Evolutionary conservation across 2,888 invertebrate genomes (phyloP), one percentile per base, ranked within the genome.

Genomic region (Nesidiocoris tenuis): DNA sequence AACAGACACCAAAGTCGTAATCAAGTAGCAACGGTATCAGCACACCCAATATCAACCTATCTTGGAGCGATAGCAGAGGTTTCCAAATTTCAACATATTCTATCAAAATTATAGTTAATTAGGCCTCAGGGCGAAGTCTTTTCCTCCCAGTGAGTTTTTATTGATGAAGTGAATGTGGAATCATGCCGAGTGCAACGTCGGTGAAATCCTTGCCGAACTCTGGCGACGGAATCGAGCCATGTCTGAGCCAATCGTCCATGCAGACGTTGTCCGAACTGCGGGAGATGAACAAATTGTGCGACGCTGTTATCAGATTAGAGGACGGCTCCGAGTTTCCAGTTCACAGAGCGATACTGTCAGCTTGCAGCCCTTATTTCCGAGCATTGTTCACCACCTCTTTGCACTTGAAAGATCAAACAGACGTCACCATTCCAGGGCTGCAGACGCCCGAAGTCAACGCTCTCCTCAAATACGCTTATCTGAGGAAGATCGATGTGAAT

Each of bases 321-420:
- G 95, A 95, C 83, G 93, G 92, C 77, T 89, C 90, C 71, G 86
- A 88, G 78, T 94, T 94, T 82, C 91, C 91, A 56, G 92, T 96
- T 72, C 96, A 96, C 84, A 89, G 94, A 79, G 90, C 92, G 76
- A 91, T 95, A 80, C 87, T 95, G 81, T 92, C 93, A 78, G 91
- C 95, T 75, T 94, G 94, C 85, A 96, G 96, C 82, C 90, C 92
- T 57, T 96, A 95, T 85, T 96, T 23, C 83, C 91, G 94, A 84
- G 91, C 93, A 61, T 85, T 94, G 39, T 95, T 95, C 83, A 94
- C 94, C 70, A 94, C 93, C 78, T 89, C 90, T 16, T 84, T 94
- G 80, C 90, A 91, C 82, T 87, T 87, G n/a, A 85, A 86, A 75
- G 87, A 87, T 79, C 89, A 90, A 82, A 88, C 86, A 66, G 89